Base-by-base conservation (phyloP, 2,888 invertebrate genomes). In the Ennomos erosarius region DNA sequence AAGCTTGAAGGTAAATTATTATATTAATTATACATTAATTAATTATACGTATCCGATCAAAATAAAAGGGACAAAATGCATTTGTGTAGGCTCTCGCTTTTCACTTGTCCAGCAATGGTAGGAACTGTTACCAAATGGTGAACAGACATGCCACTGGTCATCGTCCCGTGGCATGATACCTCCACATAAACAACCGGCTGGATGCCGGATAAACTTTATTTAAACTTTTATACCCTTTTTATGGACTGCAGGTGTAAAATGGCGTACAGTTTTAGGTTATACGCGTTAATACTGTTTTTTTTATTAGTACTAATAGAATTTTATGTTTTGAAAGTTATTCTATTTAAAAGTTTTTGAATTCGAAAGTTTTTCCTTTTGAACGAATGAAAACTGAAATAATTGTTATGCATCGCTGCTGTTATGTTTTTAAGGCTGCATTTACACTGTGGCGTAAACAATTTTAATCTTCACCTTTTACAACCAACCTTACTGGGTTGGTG, bases 331-430 rank as follows among this genome's bases (percentile, higher is more conserved):
- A 0, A 26, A 26, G 6, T 6, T 26, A 26, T 26, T 26, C 6
- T 26, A 1, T 4, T 26, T 26, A 6, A 71, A 75, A 74, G 70
- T 76, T 71, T 69, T 67, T 64, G 69, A 72, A 75, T 76, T 74
- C 74, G 71, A 70, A 71, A 79, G 26, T 84, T 78, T 84, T 82
- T 82, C 75, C 72, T 72, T 75, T 75, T 73, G 68, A 73, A 70
- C 71, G 71, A 79, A 74, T 82, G 79, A 81, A 82, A 84, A 84
- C 81, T 85, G 74, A 77, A 81, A 82, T 83, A 85, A 85, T 83
- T 82, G 81, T 71, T 71, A 62, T 78, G 79, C 80, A 79, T 72
- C 78, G 73, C 64, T 80, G 80, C 78, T 74, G 71, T 74, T 75
- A 66, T 69, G 62, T 65, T 54, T 65, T 59, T 26, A 26, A 4